A percentile compares a stretch with the other conserved stretches of the same genome.
These are phyloP conservation scores for Tetraodon nigroviridis DNA, from an alignment of 2,113 vertebrate genomes.

Conservation along the genomic window DNA sequence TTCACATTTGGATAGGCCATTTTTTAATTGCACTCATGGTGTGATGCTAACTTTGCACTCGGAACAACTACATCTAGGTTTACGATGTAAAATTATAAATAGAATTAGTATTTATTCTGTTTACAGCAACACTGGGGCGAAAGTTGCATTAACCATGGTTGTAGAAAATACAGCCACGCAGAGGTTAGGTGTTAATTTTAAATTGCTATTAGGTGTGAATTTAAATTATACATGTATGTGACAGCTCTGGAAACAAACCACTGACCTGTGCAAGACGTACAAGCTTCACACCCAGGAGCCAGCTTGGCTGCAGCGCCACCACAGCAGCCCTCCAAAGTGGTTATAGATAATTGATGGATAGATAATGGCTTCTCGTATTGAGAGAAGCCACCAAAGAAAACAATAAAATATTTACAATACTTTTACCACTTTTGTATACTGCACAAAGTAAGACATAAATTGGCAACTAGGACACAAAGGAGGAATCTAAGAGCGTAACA, in stretches of 20 bases:
- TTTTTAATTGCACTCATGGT: no score
- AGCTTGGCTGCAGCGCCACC: not conserved
- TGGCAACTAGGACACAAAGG: not conserved
- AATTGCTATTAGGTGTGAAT: not conserved
- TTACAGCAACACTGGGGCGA: no score
- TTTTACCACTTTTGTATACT: not conserved
- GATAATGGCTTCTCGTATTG: not conserved
- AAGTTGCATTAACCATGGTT: no score
- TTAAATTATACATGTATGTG: not conserved
- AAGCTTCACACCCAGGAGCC: not conserved
- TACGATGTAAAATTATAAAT: no score
- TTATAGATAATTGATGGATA: not conserved
- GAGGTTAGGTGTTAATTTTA: no score
- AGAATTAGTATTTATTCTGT: no score
- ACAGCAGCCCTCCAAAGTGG: not conserved
- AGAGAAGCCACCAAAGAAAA: constrained; percentile 1
- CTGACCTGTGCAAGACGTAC: not conserved
- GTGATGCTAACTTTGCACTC: no score
- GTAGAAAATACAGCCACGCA: no score
- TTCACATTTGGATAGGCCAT: no score
- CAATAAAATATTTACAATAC: not conserved
- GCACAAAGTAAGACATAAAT: not conserved
- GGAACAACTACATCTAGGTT: no score
- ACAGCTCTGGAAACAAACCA: not conserved
- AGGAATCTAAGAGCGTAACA: no score